Percentiles rank a stretch among this genome's conserved stretches.
Conservation (phyloP, 2,888 invertebrate genomes). For the Neria commutata region DNA sequence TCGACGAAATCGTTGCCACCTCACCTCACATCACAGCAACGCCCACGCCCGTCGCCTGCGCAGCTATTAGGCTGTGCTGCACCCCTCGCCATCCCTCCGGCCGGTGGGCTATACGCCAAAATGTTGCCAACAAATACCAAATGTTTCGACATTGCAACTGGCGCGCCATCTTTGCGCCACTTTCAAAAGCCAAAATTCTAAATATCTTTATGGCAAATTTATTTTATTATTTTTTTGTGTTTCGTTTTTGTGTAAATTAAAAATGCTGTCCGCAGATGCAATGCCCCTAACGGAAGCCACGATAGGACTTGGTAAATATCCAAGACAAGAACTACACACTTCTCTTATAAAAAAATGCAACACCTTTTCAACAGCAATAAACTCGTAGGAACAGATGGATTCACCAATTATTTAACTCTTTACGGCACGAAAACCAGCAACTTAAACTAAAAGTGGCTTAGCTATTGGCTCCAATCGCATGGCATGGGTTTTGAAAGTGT, state of each 20-base stretch:
- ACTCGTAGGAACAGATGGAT: too few species aligned
- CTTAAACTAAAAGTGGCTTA: too few species aligned
- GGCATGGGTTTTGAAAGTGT: too few species aligned
- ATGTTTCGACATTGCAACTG: neutral
- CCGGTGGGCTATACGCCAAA: neutral
- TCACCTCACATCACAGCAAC: conserved; percentile 14
- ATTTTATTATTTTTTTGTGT: neutral
- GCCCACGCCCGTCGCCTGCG: neutral
- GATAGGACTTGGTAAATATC: neutral
- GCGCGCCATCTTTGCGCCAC: neutral
- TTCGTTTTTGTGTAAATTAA: neutral
- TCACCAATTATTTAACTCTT: too few species aligned
- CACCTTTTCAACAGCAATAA: neutral
- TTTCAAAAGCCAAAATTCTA: neutral
- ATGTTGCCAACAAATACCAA: conserved; percentile 18
- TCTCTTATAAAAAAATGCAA: neutral
- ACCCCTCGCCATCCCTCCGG: neutral
- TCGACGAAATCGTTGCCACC: conserved; percentile 21
- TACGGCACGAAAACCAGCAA: too few species aligned
- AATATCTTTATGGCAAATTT: neutral
- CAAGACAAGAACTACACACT: neutral
- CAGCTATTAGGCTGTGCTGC: too few species aligned
- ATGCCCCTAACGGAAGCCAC: neutral
- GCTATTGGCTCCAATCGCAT: too few species aligned
- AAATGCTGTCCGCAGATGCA: neutral